Base-by-base conservation (phyloP, 2,113 vertebrate species). In the Anser cygnoides region DNA sequence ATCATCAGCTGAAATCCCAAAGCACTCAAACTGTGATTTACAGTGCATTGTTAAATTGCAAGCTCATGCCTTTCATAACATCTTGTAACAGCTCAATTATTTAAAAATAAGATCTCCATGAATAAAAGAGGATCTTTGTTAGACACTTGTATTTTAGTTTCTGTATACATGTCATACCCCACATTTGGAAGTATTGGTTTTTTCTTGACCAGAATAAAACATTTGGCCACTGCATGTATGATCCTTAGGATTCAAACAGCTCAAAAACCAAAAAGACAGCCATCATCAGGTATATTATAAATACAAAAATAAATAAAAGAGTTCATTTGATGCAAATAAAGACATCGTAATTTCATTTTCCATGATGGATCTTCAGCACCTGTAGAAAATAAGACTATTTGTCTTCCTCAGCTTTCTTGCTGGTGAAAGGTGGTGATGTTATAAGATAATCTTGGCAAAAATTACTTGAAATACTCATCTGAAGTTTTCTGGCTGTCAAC, bases 21-120 rank as follows among this genome's bases (percentile, higher is more conserved):
- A 81, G 49, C 39, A 49, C 20, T 68, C 62, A 90, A 82, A 82
- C 16, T 54, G 33, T 88, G 35, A 85, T 91, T 94, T 91, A 82
- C 26, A 84, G 16, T 28, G 6, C 39, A 82, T 39, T 85, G 35
- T 57, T 87, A 87, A 87, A 87, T 57, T 61, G 10, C 35, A 80
- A 54, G 9, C 62, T 93, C 44, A 41, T 41, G 26, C 8, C 7
- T 91, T 82, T 89, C 2, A 1, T 59, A 89, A 78, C 16, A 70
- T 58, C 29, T 84, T 54, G 7, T 37, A 91, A 81, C 18, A 87
- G 33, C 12, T 46, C 37, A 78, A 39, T 84, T 89, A 82, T 78
- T 87, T 84, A 57, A 91, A 91, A 89, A 44, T 22, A 78, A 84
- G 28, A 50, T 67, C 23, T 73, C 13, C 7, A 55, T 72, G 7